A percentile compares a stretch with the other conserved stretches of the same genome.
Evolutionary conservation across 2,888 invertebrate genomes (phyloP).

Genomic region (Mythimna loreyi): DNA sequence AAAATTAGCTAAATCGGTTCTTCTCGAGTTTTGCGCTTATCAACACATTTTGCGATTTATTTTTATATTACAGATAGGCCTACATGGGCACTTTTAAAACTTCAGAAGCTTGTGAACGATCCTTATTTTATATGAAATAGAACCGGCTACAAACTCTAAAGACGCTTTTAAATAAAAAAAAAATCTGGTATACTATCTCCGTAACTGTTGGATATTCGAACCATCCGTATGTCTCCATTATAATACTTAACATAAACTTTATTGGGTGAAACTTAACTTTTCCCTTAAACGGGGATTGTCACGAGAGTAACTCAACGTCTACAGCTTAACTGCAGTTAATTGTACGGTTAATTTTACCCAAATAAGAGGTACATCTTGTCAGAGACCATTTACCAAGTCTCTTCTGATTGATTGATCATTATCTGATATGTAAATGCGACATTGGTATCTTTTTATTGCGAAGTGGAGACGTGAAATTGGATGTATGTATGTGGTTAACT

Average conservation of each 20-base stretch:
- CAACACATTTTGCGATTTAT: no score
- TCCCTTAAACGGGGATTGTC: constrained; percentile 60
- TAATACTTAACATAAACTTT: constrained; percentile 56
- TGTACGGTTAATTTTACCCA: constrained; percentile 55
- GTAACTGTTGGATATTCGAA: background rate
- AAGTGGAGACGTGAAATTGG: background rate
- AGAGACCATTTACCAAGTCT: constrained; percentile 30
- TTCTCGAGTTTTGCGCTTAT: no score
- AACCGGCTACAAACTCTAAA: no score
- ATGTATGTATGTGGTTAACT: constrained; percentile 2
- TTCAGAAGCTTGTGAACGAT: no score
- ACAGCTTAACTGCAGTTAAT: constrained; percentile 59
- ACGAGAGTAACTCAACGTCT: constrained; percentile 55
- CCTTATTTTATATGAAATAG: no score
- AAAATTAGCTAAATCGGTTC: no score
- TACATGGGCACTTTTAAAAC: no score
- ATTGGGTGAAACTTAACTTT: constrained; percentile 64
- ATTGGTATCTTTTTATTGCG: constrained; percentile 17
- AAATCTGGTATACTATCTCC: no score
- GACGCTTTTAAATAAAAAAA: no score
- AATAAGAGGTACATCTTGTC: constrained; percentile 52
- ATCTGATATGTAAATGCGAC: constrained; percentile 26
- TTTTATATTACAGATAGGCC: no score
- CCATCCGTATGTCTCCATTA: constrained; percentile 29
- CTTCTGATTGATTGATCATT: constrained; percentile 46